phyloP scores from a whole-genome alignment of 1,140 invertebrate species.

The Zaprionus vittiger region DNA sequence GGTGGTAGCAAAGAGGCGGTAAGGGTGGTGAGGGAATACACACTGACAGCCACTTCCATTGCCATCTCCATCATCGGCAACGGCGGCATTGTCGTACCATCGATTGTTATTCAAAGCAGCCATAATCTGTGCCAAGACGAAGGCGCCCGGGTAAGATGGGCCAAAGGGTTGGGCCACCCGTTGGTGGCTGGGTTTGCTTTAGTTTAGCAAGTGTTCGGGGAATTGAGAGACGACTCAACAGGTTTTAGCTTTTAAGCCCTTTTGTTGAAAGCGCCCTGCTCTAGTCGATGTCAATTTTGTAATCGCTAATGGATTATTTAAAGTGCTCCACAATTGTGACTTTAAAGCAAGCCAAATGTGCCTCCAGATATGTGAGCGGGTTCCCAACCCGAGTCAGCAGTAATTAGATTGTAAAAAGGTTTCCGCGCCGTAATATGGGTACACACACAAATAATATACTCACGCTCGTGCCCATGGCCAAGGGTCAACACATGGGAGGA shows the following conservation, averaged over 20 bases:
- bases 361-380: neutral
- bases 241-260: constrained; percentile 84
- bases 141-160: constrained; percentile 23
- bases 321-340: constrained; percentile 48
- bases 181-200: constrained; percentile 46
- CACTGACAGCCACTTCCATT: constrained; percentile 47
- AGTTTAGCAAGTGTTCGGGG: constrained; percentile 83
- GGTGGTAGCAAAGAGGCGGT: neutral
- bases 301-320: constrained; percentile 80
- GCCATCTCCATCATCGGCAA: constrained; percentile 55
- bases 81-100: constrained; percentile 70
- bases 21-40: neutral
- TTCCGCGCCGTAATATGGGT: constrained; percentile 52
- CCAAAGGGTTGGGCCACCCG: constrained; percentile 29
- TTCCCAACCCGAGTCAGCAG: constrained; percentile 25
- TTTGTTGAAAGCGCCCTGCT: constrained; percentile 40
- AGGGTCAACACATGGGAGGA: constrained; percentile 30
- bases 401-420: constrained; percentile 74
- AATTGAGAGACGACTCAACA: constrained; percentile 84
- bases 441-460: neutral
- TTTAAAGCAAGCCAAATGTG: constrained; percentile 52
- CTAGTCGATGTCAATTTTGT: constrained; percentile 45
- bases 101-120: constrained; percentile 82
- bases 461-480: neutral
- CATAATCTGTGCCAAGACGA: constrained; percentile 74